Percentiles rank a stretch among this genome's conserved stretches.
These are phyloP conservation scores for Ochropleura plecta DNA, from an alignment of 2,888 invertebrate genomes.

Conservation along the genomic window DNA sequence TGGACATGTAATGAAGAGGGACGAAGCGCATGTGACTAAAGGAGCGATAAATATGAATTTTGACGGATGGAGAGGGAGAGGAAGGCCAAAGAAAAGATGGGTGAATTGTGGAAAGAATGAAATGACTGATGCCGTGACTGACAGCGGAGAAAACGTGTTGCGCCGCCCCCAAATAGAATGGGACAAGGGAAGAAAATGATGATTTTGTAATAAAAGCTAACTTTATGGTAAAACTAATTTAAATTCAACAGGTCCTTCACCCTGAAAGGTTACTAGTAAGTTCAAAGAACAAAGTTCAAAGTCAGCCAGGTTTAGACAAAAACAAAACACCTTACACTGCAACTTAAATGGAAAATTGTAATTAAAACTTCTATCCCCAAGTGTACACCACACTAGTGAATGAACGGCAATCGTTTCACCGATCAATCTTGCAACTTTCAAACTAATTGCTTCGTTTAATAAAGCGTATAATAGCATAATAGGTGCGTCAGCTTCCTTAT, in stretches of 20 bases:
- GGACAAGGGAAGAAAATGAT: no score
- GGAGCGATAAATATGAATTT: no score
- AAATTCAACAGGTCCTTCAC: neutral
- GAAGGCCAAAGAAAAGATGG: no score
- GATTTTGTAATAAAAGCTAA: no score
- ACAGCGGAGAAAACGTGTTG: no score
- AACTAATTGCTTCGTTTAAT: conserved; percentile 77
- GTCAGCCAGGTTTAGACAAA: neutral
- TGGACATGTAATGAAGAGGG: no score
- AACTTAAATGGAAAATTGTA: conserved; percentile 21
- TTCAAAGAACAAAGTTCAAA: conserved; percentile 8
- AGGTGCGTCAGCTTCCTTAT: conserved; percentile 68
- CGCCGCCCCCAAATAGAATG: no score
- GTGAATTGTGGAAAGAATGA: no score
- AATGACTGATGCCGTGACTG: no score
- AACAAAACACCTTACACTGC: neutral
- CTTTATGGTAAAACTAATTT: no score
- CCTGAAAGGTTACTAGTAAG: neutral
- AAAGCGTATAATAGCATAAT: conserved; percentile 78
- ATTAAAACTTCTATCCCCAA: conserved; percentile 47
- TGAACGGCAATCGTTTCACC: conserved; percentile 71
- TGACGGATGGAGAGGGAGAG: no score
- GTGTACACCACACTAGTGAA: conserved; percentile 56
- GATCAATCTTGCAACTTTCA: conserved; percentile 80
- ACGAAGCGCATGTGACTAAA: no score